Evolutionary conservation across 2,888 invertebrate species (phyloP).

Genomic region (Tetheella fluctuosa): DNA sequence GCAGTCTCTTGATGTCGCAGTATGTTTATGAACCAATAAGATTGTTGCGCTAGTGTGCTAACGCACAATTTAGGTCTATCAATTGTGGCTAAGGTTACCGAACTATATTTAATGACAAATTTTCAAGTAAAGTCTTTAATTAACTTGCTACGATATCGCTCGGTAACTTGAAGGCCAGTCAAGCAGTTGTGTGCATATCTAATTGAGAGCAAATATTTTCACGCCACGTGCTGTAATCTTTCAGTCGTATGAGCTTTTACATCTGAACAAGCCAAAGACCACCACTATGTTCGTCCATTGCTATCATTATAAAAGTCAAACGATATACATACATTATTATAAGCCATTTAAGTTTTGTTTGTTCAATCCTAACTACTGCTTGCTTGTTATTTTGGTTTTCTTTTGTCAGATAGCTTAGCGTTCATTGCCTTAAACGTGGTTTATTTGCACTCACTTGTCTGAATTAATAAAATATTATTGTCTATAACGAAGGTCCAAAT

Average conservation of each 20-base stretch:
- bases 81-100: constrained; percentile 67
- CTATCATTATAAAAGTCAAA: constrained; percentile 39
- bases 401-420: constrained; percentile 46
- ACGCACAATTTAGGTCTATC: constrained; percentile 73
- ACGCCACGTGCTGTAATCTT: constrained; percentile 63
- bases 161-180: constrained; percentile 63
- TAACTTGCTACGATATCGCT: constrained; percentile 50
- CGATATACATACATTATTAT: constrained; percentile 40
- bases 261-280: constrained; percentile 47
- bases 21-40: constrained; percentile 80
- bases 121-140: constrained; percentile 25
- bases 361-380: constrained; percentile 55
- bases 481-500: not conserved
- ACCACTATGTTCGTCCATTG: constrained; percentile 36
- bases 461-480: not conserved
- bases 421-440: constrained; percentile 45
- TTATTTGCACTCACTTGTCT: constrained; percentile 40
- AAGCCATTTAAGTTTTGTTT: constrained; percentile 48
- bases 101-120: constrained; percentile 54
- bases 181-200: constrained; percentile 68
- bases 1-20: constrained; percentile 84
- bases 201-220: constrained; percentile 62
- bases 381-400: constrained; percentile 52
- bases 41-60: constrained; percentile 82
- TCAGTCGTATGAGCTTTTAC: constrained; percentile 58